Conservation (phyloP, 2,113 vertebrate genomes). For the Dicentrarchus labrax region DNA sequence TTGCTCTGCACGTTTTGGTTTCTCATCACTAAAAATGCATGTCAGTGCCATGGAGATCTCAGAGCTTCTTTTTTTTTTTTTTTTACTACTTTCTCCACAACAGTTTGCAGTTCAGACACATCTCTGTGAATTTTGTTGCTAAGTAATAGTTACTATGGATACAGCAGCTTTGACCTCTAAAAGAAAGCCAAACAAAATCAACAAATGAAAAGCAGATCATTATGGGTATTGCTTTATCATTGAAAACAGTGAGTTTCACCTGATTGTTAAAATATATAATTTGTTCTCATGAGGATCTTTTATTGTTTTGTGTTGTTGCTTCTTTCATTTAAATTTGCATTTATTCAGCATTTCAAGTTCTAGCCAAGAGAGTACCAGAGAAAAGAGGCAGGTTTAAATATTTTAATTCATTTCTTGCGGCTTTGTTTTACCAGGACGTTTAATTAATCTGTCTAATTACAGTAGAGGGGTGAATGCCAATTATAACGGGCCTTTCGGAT, state of each 20-base stretch:
- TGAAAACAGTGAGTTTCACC: constrained; percentile 20
- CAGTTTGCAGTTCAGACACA: constrained; percentile 61
- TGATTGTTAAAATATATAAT: constrained; percentile 38
- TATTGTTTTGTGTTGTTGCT: not conserved
- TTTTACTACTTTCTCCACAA: constrained; percentile 33
- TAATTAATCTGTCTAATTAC: constrained; percentile 20
- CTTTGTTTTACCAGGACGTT: constrained; percentile 26
- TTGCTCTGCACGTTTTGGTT: constrained; percentile 27
- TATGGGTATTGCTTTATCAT: constrained; percentile 44
- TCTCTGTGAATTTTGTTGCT: constrained; percentile 80
- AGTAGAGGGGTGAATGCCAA: constrained; percentile 11
- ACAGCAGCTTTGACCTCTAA: constrained; percentile 72
- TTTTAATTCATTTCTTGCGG: constrained; percentile 5
- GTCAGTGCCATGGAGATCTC: constrained; percentile 25
- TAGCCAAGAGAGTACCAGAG: not conserved
- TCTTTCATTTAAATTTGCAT: not conserved
- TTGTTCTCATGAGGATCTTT: not conserved
- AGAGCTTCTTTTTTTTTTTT: constrained; percentile 10
- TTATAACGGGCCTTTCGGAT: constrained; percentile 12
- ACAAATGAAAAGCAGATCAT: constrained; percentile 61
- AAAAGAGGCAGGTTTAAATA: constrained; percentile 9
- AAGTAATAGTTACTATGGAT: constrained; percentile 86
- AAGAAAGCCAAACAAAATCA: constrained; percentile 66
- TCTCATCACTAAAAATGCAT: constrained; percentile 14
- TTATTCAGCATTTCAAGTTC: not conserved